Conservation (phyloP, 2,797 vertebrate genomes). For the Centropyge bicolor region DNA sequence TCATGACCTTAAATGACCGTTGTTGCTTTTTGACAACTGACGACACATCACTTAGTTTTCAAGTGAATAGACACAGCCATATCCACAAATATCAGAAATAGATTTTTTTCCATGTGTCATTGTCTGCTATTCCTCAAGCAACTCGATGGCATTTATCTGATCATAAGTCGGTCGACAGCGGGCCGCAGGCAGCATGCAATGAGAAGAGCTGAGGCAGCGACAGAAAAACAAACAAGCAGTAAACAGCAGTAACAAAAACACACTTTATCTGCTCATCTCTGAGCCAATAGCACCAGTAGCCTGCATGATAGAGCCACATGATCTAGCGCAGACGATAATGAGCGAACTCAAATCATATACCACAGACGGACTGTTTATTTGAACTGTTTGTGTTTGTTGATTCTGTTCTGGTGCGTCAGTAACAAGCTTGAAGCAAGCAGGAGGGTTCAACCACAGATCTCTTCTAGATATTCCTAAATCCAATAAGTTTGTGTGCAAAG, state of each 20-base stretch:
- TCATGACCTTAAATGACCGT: background rate
- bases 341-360: constrained; percentile 2
- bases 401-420: background rate
- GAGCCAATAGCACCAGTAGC: background rate
- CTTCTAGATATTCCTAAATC: background rate
- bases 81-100: background rate
- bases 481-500: background rate
- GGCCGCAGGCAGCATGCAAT: constrained; percentile 8
- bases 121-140: constrained; percentile 13
- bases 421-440: constrained; percentile 1
- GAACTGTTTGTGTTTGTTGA: constrained; percentile 8
- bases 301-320: background rate
- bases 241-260: constrained; percentile 5
- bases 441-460: background rate
- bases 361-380: background rate
- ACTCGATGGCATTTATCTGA: background rate
- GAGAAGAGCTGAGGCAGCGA: background rate
- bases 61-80: background rate
- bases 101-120: background rate
- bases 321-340: background rate
- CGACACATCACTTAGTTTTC: background rate
- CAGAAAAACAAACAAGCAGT: constrained; percentile 3
- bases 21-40: background rate
- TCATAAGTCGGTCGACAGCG: background rate
- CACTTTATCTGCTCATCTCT: constrained; percentile 31